These are phyloP conservation scores for Atherinomorus stipes DNA, from an alignment of 2,113 vertebrate species.

Conservation along the genomic window DNA sequence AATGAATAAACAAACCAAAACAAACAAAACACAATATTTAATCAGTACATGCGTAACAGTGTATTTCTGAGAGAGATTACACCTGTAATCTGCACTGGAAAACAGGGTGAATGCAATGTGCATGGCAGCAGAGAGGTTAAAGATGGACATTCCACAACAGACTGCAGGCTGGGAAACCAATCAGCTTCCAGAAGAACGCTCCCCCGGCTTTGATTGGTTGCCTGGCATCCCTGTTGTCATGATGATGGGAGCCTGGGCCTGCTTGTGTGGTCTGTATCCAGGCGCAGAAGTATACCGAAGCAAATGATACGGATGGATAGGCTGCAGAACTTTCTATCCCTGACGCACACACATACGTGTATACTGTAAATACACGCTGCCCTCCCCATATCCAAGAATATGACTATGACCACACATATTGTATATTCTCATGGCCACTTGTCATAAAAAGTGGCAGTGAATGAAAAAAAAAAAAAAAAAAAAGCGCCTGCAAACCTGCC, in stretches of 20 bases:
- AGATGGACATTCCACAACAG: constrained; percentile 80
- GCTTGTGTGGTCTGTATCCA: constrained; percentile 82
- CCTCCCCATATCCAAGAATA: background rate
- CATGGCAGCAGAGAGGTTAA: constrained; percentile 73
- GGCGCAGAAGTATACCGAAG: constrained; percentile 68
- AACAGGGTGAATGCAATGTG: constrained; percentile 30
- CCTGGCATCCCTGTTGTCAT: constrained; percentile 71
- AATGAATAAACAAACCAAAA: too few species aligned
- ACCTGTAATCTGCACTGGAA: constrained; percentile 50
- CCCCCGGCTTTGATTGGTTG: constrained; percentile 73
- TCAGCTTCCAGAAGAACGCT: constrained; percentile 53
- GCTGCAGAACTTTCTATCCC: constrained; percentile 51
- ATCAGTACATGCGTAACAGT: background rate
- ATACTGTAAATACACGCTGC: background rate
- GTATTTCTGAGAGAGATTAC: constrained; percentile 30
- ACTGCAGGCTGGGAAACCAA: constrained; percentile 70
- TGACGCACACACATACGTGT: background rate
- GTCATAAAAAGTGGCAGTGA: background rate
- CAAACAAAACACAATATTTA: too few species aligned
- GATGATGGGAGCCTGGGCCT: constrained; percentile 75
- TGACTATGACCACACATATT: background rate
- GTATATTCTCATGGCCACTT: constrained; percentile 1
- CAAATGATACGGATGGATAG: constrained; percentile 62
- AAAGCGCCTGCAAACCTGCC: too few species aligned
- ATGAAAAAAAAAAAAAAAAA: too few species aligned